Base-by-base conservation (phyloP, 2,113 vertebrate species). In the Passer domesticus region DNA sequence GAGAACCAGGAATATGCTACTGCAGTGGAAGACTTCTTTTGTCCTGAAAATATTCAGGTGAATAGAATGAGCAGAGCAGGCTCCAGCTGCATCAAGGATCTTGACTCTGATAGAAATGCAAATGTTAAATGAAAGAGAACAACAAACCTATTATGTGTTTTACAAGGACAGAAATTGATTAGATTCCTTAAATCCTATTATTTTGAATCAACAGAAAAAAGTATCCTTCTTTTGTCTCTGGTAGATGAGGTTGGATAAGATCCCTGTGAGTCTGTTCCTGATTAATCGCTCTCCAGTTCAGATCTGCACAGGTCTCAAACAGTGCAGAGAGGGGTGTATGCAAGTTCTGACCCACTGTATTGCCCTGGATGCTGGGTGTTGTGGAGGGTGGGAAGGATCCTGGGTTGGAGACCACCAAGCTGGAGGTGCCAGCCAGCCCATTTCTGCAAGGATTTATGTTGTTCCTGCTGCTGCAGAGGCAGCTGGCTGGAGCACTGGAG, bases 331-430 rank as follows among this genome's bases (percentile, higher is more conserved):
- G 11, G 20, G 20, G 8, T 44, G 35, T 62, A 53, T 35, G 13
- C 5, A 24, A 30, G 18, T 23, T 52, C 27, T 55, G 12, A 55
- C 31, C 12, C 52, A 19, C 30, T 67, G 0, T 20, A 7, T 35
- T 64, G 19, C 22, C 16, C 17, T 0, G 3, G 10, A 20, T 3
- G 2, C 21, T 39, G 53, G 7, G 11, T 73, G 44, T 28, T 0
- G 0, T 23, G 19, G 4, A 6, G 9, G 4, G 8, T 47, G 25
- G 33, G 30, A 73, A 68, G 49, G 49, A 53, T 46, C 2, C 0
- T 1, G 5, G 16, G 15, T 66, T 25, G 47, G 21, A 76, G 31
- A 46, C 10, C 19, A 63, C 49, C 7, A 8, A 2, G 33, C 1
- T 0, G 66, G 30, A 77, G 8, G 35, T 52, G 52, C 7, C 24